phyloP scores from a whole-genome alignment of 2,797 vertebrate species.

The Lithobates pipiens region DNA sequence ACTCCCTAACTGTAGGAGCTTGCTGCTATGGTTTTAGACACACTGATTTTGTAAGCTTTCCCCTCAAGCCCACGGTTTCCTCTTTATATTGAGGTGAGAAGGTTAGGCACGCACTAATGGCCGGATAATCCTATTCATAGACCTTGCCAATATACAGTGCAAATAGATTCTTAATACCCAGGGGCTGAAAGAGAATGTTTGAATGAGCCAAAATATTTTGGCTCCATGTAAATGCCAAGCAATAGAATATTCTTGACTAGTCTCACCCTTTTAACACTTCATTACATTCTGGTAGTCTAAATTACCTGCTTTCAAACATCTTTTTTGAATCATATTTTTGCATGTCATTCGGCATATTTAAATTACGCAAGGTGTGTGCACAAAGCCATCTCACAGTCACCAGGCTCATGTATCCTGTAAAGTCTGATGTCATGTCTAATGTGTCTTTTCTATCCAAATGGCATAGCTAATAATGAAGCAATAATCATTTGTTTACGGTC shows the following conservation, averaged over 20 bases:
- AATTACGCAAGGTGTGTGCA: no score
- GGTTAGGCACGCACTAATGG: constrained; percentile 39
- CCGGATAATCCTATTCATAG: constrained; percentile 43
- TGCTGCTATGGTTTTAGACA: constrained; percentile 1
- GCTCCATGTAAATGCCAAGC: constrained; percentile 22
- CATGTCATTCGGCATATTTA: neutral
- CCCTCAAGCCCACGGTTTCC: constrained; percentile 22
- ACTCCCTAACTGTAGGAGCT: neutral
- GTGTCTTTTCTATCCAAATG: no score
- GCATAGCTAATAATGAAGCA: no score
- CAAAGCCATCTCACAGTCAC: no score
- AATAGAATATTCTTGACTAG: constrained; percentile 4
- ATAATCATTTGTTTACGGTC: no score
- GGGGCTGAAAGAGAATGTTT: neutral
- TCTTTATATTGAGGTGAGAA: constrained; percentile 41
- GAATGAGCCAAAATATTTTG: constrained; percentile 10
- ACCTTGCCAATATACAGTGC: constrained; percentile 31
- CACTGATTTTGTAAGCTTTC: constrained; percentile 21
- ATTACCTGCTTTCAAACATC: neutral
- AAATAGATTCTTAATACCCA: constrained; percentile 45
- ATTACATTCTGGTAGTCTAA: constrained; percentile 3
- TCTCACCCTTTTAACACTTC: neutral
- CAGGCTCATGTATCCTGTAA: no score
- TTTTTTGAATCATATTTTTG: neutral
- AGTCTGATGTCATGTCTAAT: no score